Conservation (phyloP, 2,113 vertebrate species). For the Dipodomys stephensi region DNA sequence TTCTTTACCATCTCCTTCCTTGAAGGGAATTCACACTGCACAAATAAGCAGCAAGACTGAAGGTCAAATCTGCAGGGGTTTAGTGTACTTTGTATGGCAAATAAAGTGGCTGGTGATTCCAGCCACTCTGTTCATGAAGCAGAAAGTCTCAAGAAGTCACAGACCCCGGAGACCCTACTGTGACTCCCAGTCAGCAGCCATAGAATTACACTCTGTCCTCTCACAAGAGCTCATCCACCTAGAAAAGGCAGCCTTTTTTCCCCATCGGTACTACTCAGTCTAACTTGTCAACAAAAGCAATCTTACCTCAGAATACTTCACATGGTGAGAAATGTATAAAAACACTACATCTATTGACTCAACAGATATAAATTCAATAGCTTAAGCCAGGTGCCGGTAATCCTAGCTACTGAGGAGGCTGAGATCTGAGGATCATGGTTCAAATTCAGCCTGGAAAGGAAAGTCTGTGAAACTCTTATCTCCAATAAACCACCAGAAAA, state of each 20-base stretch:
- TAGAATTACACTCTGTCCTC: background rate
- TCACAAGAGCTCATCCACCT: background rate
- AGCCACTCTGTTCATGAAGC: background rate
- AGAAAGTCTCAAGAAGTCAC: background rate
- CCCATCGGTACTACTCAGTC: background rate
- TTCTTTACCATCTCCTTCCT: background rate
- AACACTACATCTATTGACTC: background rate
- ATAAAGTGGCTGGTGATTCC: background rate
- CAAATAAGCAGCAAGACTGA: background rate
- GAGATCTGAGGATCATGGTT: no score
- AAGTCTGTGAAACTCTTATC: no score
- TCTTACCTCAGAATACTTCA: slow-evolving; percentile 13
- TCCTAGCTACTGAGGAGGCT: no score
- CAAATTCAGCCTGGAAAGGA: no score
- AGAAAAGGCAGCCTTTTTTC: background rate
- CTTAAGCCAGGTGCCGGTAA: no score
- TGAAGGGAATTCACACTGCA: background rate
- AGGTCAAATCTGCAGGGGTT: slow-evolving; percentile 8
- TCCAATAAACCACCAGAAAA: no score
- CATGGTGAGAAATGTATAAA: background rate
- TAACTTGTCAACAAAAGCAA: background rate
- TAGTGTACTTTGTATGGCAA: background rate
- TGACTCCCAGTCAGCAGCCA: background rate
- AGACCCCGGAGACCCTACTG: background rate
- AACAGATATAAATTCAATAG: background rate